A percentile compares a stretch with the other conserved stretches of the same genome.
Evolutionary conservation across 2,797 vertebrate species (phyloP).

Genomic region (Denticeps clupeoides): DNA sequence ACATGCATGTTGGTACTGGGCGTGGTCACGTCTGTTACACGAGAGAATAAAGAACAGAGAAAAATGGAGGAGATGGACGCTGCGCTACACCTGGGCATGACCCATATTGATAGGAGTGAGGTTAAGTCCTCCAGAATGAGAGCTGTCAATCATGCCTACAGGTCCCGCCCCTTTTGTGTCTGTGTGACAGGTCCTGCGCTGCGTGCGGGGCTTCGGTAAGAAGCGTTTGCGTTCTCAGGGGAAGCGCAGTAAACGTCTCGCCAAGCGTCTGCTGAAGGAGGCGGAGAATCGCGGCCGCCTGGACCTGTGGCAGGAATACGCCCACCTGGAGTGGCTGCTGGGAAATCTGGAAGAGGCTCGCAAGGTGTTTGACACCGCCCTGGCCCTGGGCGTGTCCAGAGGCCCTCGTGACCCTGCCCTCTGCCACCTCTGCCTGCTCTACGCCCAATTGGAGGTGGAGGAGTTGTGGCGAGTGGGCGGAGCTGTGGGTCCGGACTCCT

Average conservation of each 20-base stretch:
- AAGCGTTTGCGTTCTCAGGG: constrained; percentile 77
- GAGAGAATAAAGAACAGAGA: too few species aligned
- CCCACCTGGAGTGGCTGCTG: constrained; percentile 84
- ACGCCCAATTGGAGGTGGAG: constrained; percentile 77
- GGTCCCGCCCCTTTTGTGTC: neutral
- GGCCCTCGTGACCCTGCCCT: constrained; percentile 56
- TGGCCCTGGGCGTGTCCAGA: constrained; percentile 46
- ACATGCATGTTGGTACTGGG: too few species aligned
- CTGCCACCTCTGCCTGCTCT: constrained; percentile 76
- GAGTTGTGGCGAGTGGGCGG: constrained; percentile 18
- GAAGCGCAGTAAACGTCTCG: constrained; percentile 77
- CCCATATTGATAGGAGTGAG: too few species aligned
- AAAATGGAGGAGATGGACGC: too few species aligned
- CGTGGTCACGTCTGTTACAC: too few species aligned
- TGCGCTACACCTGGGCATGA: too few species aligned
- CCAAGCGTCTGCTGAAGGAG: constrained; percentile 89
- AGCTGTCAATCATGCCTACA: neutral
- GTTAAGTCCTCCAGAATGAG: neutral
- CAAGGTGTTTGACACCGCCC: constrained; percentile 79
- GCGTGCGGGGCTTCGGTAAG: constrained; percentile 63
- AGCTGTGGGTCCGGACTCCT: constrained; percentile 30
- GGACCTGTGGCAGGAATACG: constrained; percentile 80
- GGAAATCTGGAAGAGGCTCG: constrained; percentile 78
- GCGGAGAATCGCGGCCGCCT: constrained; percentile 71
- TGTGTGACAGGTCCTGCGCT: constrained; percentile 64